Base-by-base conservation (phyloP, 2,888 invertebrate species). In the Maniola hyperantus region DNA sequence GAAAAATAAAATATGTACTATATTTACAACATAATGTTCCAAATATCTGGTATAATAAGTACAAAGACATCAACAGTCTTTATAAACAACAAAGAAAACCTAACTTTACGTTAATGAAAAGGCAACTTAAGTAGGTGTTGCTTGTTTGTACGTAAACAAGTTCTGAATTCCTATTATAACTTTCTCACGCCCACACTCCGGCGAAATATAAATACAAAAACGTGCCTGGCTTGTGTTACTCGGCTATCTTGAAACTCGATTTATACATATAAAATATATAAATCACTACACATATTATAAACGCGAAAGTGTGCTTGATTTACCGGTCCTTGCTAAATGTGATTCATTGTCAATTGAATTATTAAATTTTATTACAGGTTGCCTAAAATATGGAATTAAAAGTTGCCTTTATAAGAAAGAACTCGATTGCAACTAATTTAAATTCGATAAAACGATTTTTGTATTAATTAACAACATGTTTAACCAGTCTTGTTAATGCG, bases 141-240 rank as follows among this genome's bases (percentile, higher is more conserved):
- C 79, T 77, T 79, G 79, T 83, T 79, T 73, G 74, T 77, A 77
- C 79, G 77, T 77, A 83, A 82, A 83, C 81, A 80, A 78, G 76
- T 80, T 83, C 79, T 73, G 78, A 82, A 84, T 83, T 81, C 79
- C 77, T 79, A 66, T 82, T 79, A 79, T 79, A 84, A 86, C 81
- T 87, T 87, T 88, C 86, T 83, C 86, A 85, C 84, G 84, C 75
- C 78, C 73, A 74, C 74, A 60, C 73, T 71, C 70, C 72, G 73
- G 68, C 74, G 72, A 73, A 75, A 76, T 74, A 77, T 82, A 80
- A 83, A 82, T 77, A 81, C 39, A 62, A 68, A 61, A 71, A 73
- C 73, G 77, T 74, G 69, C 83, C 85, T 85, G 86, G 75, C 84
- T 83, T 76, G 75, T 80, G 79, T 84, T 77, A 75, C 78, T 75